Conservation (phyloP, 2,797 vertebrate species). For the Sphaeramia orbicularis region DNA sequence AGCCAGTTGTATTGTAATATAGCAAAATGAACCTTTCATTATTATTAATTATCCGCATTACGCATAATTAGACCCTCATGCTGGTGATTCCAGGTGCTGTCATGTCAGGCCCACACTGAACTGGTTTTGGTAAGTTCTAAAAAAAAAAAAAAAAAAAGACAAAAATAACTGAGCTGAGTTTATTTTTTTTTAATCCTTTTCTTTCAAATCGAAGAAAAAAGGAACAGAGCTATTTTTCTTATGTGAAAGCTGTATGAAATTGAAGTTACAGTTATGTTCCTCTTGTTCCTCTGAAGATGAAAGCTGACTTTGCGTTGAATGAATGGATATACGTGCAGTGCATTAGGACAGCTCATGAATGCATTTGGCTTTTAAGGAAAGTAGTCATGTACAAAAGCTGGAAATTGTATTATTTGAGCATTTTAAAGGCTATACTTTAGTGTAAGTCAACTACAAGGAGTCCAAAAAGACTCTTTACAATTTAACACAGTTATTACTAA, state of each 20-base stretch:
- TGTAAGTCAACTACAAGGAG: no score
- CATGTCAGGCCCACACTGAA: neutral
- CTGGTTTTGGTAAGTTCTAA: no score
- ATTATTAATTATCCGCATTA: slow-evolving; percentile 39
- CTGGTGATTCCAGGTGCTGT: slow-evolving; percentile 32
- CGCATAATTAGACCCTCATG: slow-evolving; percentile 29
- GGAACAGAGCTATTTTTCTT: neutral
- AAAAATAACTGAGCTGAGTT: no score
- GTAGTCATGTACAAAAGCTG: neutral
- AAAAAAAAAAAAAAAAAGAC: neutral
- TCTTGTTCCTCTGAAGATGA: neutral
- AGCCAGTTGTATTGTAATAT: slow-evolving; percentile 22
- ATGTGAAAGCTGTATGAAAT: neutral
- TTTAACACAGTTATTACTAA: no score
- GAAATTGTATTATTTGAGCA: no score
- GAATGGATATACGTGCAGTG: neutral
- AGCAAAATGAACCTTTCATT: slow-evolving; percentile 27
- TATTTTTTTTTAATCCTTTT: no score
- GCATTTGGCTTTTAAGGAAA: neutral
- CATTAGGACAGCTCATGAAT: neutral
- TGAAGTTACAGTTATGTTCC: neutral
- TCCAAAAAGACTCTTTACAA: no score
- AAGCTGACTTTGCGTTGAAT: neutral
- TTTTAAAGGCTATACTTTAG: no score
- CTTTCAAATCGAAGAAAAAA: neutral